phyloP scores from a whole-genome alignment of 2,888 invertebrate genomes.

The Tetranychus truncatus region DNA sequence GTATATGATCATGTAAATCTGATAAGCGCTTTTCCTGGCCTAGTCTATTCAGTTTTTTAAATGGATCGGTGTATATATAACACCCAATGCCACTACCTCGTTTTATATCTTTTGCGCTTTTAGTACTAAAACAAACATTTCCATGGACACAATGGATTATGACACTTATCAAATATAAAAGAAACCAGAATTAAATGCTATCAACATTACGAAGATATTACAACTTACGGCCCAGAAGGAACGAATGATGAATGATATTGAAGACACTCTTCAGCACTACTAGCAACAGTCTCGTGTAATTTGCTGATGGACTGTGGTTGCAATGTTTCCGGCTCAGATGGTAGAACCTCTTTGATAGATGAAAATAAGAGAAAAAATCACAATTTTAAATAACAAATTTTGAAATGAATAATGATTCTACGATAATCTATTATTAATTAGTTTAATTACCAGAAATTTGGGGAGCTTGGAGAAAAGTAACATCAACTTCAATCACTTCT shows the following conservation, averaged over 20 bases:
- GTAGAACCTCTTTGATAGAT: too few relatives aligned
- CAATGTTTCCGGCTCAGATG: too few relatives aligned
- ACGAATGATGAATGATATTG: background rate
- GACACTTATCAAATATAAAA: too few relatives aligned
- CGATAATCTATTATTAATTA: too few relatives aligned
- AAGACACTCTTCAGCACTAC: background rate
- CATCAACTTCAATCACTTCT: background rate
- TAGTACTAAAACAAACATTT: background rate
- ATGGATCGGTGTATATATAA: background rate
- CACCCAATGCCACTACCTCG: background rate
- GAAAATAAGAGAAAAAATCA: background rate
- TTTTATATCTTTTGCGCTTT: too few relatives aligned
- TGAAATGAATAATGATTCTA: too few relatives aligned
- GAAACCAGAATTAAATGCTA: too few relatives aligned
- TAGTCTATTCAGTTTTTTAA: background rate
- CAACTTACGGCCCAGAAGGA: background rate
- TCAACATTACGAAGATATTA: too few relatives aligned
- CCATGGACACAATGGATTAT: too few relatives aligned
- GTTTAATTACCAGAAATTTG: too few relatives aligned
- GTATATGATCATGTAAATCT: background rate
- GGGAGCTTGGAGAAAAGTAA: background rate
- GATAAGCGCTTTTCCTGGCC: background rate
- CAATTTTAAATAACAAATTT: too few relatives aligned
- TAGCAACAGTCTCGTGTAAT: background rate
- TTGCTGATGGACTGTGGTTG: background rate